These are phyloP conservation scores for Alectura lathami DNA, from an alignment of 2,113 vertebrate genomes.

Conservation along the genomic window DNA sequence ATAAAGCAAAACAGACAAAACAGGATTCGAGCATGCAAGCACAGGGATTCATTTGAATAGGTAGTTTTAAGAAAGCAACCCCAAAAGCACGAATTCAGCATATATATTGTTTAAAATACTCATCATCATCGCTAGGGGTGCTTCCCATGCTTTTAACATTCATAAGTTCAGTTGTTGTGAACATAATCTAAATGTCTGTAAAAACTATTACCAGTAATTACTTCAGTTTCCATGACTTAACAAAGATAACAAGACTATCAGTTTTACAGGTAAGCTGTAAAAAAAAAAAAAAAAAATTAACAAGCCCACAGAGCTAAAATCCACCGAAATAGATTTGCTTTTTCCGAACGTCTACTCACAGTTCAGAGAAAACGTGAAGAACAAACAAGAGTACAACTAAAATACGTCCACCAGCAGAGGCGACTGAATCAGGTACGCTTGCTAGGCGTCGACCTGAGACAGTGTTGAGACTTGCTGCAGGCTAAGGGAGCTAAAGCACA, in stretches of 20 bases:
- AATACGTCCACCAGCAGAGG: neutral
- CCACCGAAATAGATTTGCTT: neutral
- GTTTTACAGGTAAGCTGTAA: neutral
- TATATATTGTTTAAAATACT: neutral
- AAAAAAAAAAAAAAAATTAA: neutral
- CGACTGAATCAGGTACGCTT: neutral
- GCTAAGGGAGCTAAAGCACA: neutral
- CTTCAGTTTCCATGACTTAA: neutral
- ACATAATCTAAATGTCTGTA: neutral
- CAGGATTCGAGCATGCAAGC: neutral
- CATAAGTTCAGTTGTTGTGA: neutral
- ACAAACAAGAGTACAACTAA: neutral
- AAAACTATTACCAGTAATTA: neutral
- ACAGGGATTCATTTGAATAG: neutral
- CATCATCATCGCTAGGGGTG: neutral
- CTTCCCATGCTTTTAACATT: neutral
- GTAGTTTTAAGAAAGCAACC: neutral
- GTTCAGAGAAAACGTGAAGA: neutral
- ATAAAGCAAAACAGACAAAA: neutral
- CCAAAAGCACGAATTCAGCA: neutral
- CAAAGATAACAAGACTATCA: neutral
- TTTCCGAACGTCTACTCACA: neutral
- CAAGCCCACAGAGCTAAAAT: neutral
- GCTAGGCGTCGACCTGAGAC: accelerated
- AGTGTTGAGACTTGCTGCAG: too few relatives aligned